Conservation (phyloP, 2,113 vertebrate species). For the Psittacus erithacus region DNA sequence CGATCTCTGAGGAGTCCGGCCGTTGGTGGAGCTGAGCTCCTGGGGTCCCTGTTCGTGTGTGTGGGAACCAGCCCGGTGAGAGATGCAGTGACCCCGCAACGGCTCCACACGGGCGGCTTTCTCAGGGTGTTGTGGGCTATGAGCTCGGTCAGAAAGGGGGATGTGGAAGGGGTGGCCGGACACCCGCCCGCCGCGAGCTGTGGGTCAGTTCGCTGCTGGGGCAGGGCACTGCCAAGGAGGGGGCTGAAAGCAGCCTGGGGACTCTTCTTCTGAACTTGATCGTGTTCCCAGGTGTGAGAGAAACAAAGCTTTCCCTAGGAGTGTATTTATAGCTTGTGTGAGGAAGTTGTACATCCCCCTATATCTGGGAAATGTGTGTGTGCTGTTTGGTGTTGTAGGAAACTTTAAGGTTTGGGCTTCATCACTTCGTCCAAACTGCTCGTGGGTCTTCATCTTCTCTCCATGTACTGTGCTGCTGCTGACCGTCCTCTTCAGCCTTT, state of each 20-base stretch:
- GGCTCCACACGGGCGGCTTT: no score
- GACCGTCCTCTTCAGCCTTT: background rate
- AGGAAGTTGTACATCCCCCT: background rate
- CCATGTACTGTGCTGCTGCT: fast-evolving
- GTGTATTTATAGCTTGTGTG: background rate
- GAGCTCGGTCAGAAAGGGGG: no score
- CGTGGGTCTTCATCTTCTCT: background rate
- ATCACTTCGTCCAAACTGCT: background rate
- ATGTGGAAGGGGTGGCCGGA: no score
- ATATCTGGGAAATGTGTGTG: fast-evolving
- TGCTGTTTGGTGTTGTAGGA: background rate
- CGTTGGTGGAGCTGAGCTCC: background rate
- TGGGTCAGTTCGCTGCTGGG: background rate
- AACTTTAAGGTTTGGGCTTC: background rate
- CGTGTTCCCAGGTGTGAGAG: background rate
- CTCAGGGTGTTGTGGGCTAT: background rate
- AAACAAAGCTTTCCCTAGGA: no score
- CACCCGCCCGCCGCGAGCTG: background rate
- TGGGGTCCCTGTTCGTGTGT: no score
- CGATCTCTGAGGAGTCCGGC: background rate
- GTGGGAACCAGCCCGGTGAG: background rate
- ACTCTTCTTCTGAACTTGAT: fast-evolving
- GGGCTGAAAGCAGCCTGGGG: background rate
- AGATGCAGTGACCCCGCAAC: background rate
- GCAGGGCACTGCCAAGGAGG: background rate